A percentile compares a stretch with the other conserved stretches of the same genome.
These are phyloP conservation scores for Sinocyclocheilus maitianheensis DNA, from an alignment of 2,113 vertebrate genomes.

Conservation along the genomic window DNA sequence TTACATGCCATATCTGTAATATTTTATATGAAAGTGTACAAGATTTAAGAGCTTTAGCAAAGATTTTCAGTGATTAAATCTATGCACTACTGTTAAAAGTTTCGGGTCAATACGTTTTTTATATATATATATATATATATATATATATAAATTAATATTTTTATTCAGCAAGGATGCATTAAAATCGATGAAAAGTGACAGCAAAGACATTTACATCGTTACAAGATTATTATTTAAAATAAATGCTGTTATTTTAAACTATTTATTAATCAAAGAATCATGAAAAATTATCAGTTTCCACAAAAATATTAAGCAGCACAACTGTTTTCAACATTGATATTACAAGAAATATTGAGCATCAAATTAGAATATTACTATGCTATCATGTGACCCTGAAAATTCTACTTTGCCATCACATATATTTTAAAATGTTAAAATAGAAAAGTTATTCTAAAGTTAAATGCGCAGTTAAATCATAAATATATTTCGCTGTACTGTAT, in stretches of 20 bases:
- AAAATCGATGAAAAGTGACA: no score
- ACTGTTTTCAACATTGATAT: background rate
- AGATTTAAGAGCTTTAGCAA: background rate
- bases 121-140: background rate
- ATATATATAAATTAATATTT: background rate
- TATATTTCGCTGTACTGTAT: background rate
- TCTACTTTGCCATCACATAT: background rate
- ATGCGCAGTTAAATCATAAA: background rate
- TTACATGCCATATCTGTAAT: background rate
- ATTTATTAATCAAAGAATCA: no score
- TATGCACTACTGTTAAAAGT: background rate
- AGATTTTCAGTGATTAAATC: background rate
- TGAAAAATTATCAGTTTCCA: background rate
- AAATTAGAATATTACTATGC: background rate
- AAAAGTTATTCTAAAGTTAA: no score
- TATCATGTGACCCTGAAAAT: background rate
- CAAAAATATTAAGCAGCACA: background rate
- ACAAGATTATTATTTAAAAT: no score
- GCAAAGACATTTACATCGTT: no score
- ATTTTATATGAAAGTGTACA: background rate
- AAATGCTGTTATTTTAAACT: no score
- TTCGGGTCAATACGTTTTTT: background rate
- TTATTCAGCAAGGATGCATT: background rate
- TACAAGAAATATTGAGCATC: background rate
- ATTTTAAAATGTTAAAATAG: no score